Base-by-base conservation (phyloP, 2,888 invertebrate species). In the Campoletis raptor region DNA sequence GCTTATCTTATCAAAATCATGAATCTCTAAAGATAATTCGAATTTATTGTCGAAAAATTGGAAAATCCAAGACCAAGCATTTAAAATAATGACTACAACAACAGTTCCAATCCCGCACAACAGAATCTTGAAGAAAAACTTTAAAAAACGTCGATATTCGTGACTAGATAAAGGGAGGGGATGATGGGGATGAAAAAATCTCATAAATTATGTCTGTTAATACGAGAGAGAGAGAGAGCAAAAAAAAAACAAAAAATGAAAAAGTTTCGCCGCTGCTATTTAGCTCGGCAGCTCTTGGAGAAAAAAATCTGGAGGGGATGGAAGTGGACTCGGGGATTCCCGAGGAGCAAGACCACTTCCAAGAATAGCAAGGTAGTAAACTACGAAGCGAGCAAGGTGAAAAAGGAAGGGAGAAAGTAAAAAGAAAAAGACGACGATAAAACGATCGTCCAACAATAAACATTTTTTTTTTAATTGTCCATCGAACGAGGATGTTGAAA, bases 321-420 rank as follows among this genome's bases (percentile, higher is more conserved):
- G 24, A 30, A 77, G 72, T 72, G 66, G 73, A 67, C 83, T 86
- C 45, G 83, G 89, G 90, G 87, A 89, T 90, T 91, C 86, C 89
- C 89, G 72, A 89, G 83, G 85, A 85, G 81, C 85, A 81, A 81
- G 87, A 89, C 81, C 79, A 80, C 79, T 70, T 87, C 90, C 81
- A 83, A 88, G 88, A 91, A 91, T 90, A 90, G 86, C 81, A 61
- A 36, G 52, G 78, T 83, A 86, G 88, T 88, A 88, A 89, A 88
- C 69, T 85, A 83, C 73, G 76, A 81, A n/a, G 61, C 24, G 69
- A 87, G 82, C 78, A 79, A 83, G 80, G 76, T 77, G 48, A 61
- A 52, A 66, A 24, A 70, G 64, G 30, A 8, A 78, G 66, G 48
- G 54, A 82, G 64, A 52, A 42, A 36, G 45, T 42, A 73, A 70